Base-by-base conservation (phyloP, 2,797 vertebrate genomes). In the Clarias laeviceps region DNA sequence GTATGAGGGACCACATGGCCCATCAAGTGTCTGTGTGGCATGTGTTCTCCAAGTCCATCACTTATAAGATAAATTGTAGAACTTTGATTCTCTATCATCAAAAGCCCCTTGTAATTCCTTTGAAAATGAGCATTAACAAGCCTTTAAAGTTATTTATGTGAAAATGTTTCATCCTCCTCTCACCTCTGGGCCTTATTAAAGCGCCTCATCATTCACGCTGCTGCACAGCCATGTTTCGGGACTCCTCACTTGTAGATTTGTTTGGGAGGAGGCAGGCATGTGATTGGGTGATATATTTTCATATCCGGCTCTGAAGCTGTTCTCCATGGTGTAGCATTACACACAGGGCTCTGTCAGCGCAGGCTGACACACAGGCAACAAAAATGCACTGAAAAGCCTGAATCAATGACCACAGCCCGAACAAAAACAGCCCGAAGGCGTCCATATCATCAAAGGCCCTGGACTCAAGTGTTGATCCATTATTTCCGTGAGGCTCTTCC, bases 41-140 rank as follows among this genome's bases (percentile, higher is more conserved):
- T 57, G 57, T 65, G 81, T 77, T 81, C 74, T 70, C 69, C 27
- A 68, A 37, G 78, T 78, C 65, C 65, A 65, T 85, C 72, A 22
- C 83, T 80, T 74, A 59, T 64, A 54, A 88, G 82, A 88, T 90
- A 87, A 90, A 80, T 18, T 80, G 61, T 64, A 86, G 89, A 90
- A 87, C 86, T 88, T 89, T 88, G 61, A 88, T 88, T 86, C 84
- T 83, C 84, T n/a, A 83, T 70, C 88, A 90, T 90, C 87, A 90
- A 78, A 77, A 77, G 74, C 74, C 84, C 66, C 54, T 68, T 74
- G 83, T 85, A 84, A 86, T 80, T 82, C 87, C 88, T 90, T 89
- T 90, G 82, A 88, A 90, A 89, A 85, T 29, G 56, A 88, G 73
- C 84, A 76, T 88, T 90, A 88, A 88, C 84, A 50, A 87, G 82